A percentile compares a stretch with the other conserved stretches of the same genome.
Evolutionary conservation across 2,797 vertebrate genomes (phyloP).

Genomic region (Rhodeus uyekii): DNA sequence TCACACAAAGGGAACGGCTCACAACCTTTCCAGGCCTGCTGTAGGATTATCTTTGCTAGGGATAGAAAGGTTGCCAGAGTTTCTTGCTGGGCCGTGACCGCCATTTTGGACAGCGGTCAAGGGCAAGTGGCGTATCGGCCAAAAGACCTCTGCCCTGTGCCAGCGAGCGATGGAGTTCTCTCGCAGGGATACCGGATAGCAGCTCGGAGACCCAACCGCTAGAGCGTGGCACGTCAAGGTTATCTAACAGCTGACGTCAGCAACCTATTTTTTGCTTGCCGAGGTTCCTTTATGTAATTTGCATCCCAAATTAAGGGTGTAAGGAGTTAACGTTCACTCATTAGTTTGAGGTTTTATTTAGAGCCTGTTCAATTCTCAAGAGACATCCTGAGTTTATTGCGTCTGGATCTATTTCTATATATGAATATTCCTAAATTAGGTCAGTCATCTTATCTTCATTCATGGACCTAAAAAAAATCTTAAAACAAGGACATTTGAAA

Average conservation of each 20-base stretch:
- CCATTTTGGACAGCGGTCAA: slow-evolving; percentile 57
- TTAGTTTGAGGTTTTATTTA: slow-evolving; percentile 11
- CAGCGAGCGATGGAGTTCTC: slow-evolving; percentile 53
- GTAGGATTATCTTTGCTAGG: slow-evolving; percentile 36
- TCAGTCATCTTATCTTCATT: slow-evolving; percentile 29
- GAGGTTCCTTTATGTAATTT: slow-evolving; percentile 46
- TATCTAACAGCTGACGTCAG: slow-evolving; percentile 46
- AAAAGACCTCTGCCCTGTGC: slow-evolving; percentile 47
- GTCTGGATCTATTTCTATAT: slow-evolving; percentile 43
- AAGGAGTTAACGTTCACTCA: slow-evolving; percentile 12
- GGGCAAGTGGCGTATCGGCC: slow-evolving; percentile 42
- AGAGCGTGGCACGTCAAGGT: slow-evolving; percentile 18
- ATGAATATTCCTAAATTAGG: slow-evolving; percentile 44
- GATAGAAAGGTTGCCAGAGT: slow-evolving; percentile 41
- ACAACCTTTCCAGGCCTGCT: slow-evolving; percentile 35
- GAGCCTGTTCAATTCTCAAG: background rate
- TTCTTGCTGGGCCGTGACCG: slow-evolving; percentile 33
- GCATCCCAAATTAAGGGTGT: background rate
- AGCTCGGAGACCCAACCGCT: slow-evolving; percentile 43
- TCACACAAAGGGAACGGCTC: slow-evolving; percentile 36
- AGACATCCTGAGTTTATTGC: slow-evolving; percentile 16
- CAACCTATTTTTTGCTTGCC: slow-evolving; percentile 42
- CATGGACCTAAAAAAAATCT: slow-evolving; percentile 5
- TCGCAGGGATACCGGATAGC: slow-evolving; percentile 48
- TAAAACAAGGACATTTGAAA: slow-evolving; percentile 24